Percentiles rank a stretch among this genome's conserved stretches.
Conservation (phyloP, 1,140 invertebrate genomes). For the Neodiprion virginianus region DNA sequence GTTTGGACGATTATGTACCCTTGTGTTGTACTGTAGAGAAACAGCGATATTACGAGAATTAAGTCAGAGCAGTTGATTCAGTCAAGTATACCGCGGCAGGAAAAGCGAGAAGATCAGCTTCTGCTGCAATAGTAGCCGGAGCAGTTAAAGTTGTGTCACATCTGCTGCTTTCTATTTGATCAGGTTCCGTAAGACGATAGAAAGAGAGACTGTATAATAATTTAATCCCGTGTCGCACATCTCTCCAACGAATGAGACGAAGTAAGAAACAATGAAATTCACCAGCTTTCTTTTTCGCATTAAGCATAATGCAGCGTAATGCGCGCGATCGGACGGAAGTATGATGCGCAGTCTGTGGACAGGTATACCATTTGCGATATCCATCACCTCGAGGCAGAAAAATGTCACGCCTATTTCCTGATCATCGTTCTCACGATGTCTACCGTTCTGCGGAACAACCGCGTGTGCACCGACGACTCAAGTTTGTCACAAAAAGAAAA, state of each 20-base stretch:
- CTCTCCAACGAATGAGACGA: neutral
- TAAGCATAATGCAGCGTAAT: neutral
- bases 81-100: too few species aligned
- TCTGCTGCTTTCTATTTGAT: constrained; percentile 3
- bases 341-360: neutral
- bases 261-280: constrained; percentile 1
- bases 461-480: too few species aligned
- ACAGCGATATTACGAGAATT: too few species aligned
- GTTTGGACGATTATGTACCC: too few species aligned
- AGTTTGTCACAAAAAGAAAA: too few species aligned
- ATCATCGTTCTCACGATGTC: neutral
- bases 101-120: too few species aligned
- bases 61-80: too few species aligned
- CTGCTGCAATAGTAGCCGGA: too few species aligned
- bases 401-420: neutral
- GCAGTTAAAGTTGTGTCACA: neutral
- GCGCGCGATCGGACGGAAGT: neutral
- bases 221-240: neutral
- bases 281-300: neutral
- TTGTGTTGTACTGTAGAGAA: too few species aligned
- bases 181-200: neutral
- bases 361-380: neutral
- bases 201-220: too few species aligned
- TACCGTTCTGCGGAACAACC: neutral
- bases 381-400: neutral